Base-by-base conservation (phyloP, 1,140 invertebrate genomes). In the Drosophila equinoxialis region DNA sequence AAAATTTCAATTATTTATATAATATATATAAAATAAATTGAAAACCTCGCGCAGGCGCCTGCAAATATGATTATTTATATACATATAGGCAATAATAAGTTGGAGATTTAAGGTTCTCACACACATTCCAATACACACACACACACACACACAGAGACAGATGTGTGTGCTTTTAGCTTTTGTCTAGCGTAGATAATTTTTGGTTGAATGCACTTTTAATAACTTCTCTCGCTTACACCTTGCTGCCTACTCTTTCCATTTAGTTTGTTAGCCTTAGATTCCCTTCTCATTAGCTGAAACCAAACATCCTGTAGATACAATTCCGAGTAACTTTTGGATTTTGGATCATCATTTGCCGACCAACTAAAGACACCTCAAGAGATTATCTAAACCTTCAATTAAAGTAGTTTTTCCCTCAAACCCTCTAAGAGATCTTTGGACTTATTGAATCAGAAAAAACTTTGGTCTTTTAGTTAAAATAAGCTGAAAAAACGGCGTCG, bases 181-280 rank as follows among this genome's bases (percentile, higher is more conserved):
- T 37, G 14, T 20, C 51, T 14, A 14, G 51, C 67, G 64, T 61
- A 63, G 68, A 65, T 57, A 69, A 74, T 67, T 77, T 80, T 81
- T 87, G 71, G 84, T 87, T 89, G 80, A 87, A 87, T 89, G 84
- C 84, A 87, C 84, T 87, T 83, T 83, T 78, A 55, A 75, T 82
- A 78, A 74, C 71, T 57, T 65, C 61, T 70, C 23, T 45, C 17
- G 13, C 48, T 42, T 10, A 37, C 11, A 37, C 45, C 20, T n/a
- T 51, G n/a, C 45, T 17, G 45, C 45, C 23, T 11, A 23, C 45
- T 48, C 45, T 20, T 48, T 48, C 13, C 45, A 20, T 7, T 48
- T 48, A 23, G 45, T 48, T 48, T 4, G 7, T 48, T 23, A 23
- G 8, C 45, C 20, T 17, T 14, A 14, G 42, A 26, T 26, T 4